Conservation (phyloP, 2,888 invertebrate genomes). For the Augiades crinisus region DNA sequence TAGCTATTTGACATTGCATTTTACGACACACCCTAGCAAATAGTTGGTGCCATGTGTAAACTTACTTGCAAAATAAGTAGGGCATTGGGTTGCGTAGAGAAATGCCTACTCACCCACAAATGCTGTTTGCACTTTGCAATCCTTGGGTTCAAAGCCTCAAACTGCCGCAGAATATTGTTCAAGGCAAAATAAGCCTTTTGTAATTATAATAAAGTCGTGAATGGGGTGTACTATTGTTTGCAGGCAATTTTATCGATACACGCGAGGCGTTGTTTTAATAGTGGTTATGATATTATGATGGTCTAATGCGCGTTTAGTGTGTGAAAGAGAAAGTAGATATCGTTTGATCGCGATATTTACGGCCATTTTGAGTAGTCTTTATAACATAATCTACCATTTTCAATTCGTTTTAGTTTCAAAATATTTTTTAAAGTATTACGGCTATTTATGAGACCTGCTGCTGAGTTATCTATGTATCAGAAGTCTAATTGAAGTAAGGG, state of each 20-base stretch:
- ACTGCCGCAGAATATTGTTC: neutral
- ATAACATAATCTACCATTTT: too few species aligned
- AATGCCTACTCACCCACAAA: slow-evolving; percentile 44
- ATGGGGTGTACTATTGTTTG: neutral
- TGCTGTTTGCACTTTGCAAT: slow-evolving; percentile 56
- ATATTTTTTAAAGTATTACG: too few species aligned
- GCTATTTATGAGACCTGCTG: too few species aligned
- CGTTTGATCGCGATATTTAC: too few species aligned
- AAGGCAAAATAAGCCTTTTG: neutral
- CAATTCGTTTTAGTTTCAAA: too few species aligned
- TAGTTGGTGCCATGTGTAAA: slow-evolving; percentile 1
- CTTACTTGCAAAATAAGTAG: slow-evolving; percentile 39
- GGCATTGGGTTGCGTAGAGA: slow-evolving; percentile 53
- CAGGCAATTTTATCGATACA: neutral
- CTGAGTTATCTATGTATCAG: too few species aligned
- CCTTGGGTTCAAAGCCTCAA: slow-evolving; percentile 30
- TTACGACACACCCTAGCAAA: neutral
- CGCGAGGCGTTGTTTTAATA: neutral
- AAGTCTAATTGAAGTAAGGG: too few species aligned
- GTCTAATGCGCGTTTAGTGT: neutral
- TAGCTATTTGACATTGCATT: slow-evolving; percentile 5
- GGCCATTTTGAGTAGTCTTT: neutral
- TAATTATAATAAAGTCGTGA: neutral
- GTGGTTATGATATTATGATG: too few species aligned
- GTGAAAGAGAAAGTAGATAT: neutral